Conservation (phyloP, 2,113 vertebrate genomes). For the Limnothrissa miodon region DNA sequence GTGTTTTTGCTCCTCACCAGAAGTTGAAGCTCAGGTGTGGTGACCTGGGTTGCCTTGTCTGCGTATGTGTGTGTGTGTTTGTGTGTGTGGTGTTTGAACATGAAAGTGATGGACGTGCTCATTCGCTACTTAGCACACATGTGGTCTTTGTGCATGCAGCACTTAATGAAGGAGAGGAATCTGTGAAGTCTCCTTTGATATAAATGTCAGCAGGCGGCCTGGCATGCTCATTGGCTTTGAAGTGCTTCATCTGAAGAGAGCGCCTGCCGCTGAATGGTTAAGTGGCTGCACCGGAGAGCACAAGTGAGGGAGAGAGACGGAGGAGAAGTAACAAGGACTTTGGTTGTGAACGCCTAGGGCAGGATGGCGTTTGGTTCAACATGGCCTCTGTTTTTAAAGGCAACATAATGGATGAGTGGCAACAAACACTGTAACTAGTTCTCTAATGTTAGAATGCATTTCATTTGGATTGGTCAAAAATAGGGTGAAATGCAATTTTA, state of each 20-base stretch:
- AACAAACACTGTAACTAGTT: too few species aligned
- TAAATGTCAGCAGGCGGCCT: constrained; percentile 23
- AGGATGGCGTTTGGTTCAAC: background rate
- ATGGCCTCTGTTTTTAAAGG: background rate
- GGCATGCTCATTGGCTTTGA: constrained; percentile 35
- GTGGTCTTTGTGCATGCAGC: constrained; percentile 10
- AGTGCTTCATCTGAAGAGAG: constrained; percentile 38
- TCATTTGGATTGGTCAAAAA: too few species aligned
- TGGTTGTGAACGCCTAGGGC: background rate
- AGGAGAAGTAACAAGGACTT: background rate
- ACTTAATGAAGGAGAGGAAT: constrained; percentile 22
- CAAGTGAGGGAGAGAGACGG: background rate
- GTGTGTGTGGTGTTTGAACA: constrained; percentile 1
- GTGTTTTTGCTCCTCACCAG: background rate
- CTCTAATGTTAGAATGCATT: too few species aligned
- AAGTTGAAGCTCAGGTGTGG: background rate
- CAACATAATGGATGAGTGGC: too few species aligned
- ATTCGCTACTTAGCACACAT: background rate
- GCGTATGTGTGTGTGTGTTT: constrained; percentile 11
- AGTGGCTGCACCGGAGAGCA: background rate
- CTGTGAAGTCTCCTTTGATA: constrained; percentile 35
- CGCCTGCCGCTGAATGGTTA: background rate
- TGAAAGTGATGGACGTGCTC: background rate
- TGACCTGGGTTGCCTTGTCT: background rate
- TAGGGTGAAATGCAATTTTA: too few species aligned